Percentiles rank a stretch among this genome's conserved stretches.
These are phyloP conservation scores for Hyposmocoma kahamanoa DNA, from an alignment of 1,140 invertebrate genomes.

Conservation along the genomic window DNA sequence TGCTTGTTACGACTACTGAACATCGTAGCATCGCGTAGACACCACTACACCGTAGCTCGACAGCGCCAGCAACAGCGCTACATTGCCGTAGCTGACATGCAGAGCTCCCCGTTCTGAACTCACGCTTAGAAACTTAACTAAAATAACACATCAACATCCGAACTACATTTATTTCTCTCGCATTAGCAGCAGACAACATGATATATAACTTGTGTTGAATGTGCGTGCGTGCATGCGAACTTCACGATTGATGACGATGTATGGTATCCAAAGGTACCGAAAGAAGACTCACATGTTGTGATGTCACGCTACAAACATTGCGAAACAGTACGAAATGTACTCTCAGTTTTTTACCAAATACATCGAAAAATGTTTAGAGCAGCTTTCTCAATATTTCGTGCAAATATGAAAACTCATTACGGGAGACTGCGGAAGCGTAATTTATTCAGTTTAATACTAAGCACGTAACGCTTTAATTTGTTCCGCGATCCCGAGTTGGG, in stretches of 20 bases:
- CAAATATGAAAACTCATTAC: background rate
- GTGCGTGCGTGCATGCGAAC: background rate
- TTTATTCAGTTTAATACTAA: background rate
- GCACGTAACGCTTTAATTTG: background rate
- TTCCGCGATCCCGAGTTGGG: background rate
- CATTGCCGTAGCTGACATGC: no score
- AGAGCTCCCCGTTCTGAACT: no score
- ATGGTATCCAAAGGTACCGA: background rate
- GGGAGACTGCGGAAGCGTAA: background rate
- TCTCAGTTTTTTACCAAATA: no score
- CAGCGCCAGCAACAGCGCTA: background rate
- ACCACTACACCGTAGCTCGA: background rate
- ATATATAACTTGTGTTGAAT: no score
- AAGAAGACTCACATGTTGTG: no score
- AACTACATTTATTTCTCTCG: no score
- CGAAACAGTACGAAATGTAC: no score
- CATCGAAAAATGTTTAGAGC: no score
- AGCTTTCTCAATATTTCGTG: no score
- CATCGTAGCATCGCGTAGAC: constrained; percentile 12
- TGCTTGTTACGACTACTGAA: constrained; percentile 13
- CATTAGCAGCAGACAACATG: no score
- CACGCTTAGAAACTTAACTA: no score
- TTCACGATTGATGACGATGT: background rate
- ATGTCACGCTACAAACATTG: background rate
- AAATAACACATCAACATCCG: no score